phyloP scores from a whole-genome alignment of 53 echinoderm and acorn worm genomes.

The Echinometra lucunter region DNA sequence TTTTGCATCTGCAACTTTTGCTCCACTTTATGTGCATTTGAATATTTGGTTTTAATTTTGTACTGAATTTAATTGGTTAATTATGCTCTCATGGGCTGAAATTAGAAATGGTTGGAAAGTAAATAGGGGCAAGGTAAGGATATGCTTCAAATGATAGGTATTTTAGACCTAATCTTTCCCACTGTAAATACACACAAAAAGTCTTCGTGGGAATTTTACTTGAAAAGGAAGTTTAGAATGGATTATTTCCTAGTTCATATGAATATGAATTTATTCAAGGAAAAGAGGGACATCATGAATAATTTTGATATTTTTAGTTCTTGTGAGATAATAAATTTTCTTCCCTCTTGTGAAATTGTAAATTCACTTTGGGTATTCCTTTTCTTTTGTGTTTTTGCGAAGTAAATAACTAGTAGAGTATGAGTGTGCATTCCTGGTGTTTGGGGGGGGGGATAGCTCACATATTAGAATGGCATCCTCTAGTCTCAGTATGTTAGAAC shows the following conservation, averaged over 20 bases:
- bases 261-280: background rate
- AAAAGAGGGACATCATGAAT: background rate
- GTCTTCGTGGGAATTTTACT: background rate
- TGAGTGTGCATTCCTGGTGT: too few relatives aligned
- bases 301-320: background rate
- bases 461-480: too few relatives aligned
- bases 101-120: background rate
- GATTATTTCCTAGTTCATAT: background rate
- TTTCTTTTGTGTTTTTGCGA: background rate
- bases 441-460: too few relatives aligned
- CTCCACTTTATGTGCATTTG: background rate
- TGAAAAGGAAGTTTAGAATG: background rate
- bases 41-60: background rate
- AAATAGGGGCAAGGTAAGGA: background rate
- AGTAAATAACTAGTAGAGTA: too few relatives aligned
- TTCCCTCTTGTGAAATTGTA: background rate
- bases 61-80: background rate
- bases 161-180: background rate
- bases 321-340: constrained; percentile 25
- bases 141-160: background rate
- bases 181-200: background rate
- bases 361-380: background rate
- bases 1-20: background rate
- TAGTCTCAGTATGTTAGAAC: too few relatives aligned
- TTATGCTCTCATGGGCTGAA: background rate